Conservation (phyloP, 2,113 vertebrate species). For the Tragelaphus buxtoni region DNA sequence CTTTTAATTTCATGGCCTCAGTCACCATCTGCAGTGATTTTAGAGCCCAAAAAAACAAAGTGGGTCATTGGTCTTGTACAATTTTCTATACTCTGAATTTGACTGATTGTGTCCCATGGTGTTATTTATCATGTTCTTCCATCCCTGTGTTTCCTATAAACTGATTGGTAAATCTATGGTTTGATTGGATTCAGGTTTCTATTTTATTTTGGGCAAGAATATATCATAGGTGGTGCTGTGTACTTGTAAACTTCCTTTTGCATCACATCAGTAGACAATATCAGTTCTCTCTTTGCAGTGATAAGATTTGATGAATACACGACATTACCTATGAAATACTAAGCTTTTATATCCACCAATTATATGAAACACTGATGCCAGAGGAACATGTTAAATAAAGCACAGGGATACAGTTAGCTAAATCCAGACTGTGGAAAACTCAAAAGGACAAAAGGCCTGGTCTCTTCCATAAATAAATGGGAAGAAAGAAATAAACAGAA, state of each 20-base stretch:
- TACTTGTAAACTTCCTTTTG: neutral
- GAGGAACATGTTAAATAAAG: conserved; percentile 14
- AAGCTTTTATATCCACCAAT: neutral
- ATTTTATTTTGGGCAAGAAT: neutral
- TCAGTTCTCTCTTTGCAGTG: neutral
- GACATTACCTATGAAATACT: neutral
- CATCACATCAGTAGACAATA: neutral
- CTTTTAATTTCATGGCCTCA: neutral
- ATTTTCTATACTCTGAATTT: conserved; percentile 36
- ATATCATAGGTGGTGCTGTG: neutral
- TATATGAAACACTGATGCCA: neutral
- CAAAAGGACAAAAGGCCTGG: neutral
- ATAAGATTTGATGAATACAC: neutral
- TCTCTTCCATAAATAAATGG: conserved; percentile 3
- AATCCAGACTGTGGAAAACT: conserved; percentile 1
- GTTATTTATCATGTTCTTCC: conserved; percentile 10
- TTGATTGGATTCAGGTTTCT: conserved; percentile 23
- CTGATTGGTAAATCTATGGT: neutral
- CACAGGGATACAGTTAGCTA: neutral
- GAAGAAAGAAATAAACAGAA: neutral
- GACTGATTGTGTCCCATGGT: neutral
- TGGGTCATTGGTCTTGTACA: conserved; percentile 16
- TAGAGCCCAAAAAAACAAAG: neutral
- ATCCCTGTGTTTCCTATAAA: conserved; percentile 9
- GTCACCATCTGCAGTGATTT: neutral